These are phyloP conservation scores for Octonoba sinensis DNA, from an alignment of 2,888 invertebrate genomes.

Conservation along the genomic window DNA sequence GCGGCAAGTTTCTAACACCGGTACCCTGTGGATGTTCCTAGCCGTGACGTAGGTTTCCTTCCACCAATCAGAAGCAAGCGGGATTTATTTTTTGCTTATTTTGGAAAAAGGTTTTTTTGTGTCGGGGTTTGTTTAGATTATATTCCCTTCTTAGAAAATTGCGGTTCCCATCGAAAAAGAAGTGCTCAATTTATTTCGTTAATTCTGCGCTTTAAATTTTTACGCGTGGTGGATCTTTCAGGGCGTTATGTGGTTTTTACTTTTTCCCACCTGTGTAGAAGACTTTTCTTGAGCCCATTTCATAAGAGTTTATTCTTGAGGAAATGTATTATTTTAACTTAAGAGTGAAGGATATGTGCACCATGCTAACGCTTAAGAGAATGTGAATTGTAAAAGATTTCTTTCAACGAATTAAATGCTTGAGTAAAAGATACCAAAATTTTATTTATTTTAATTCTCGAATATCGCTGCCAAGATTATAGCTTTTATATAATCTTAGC, in stretches of 20 bases:
- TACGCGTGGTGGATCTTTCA: neutral
- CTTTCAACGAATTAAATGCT: too few relatives aligned
- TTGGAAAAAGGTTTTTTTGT: conserved; percentile 24
- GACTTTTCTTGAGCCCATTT: too few relatives aligned
- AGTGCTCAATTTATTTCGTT: conserved; percentile 13
- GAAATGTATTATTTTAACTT: too few relatives aligned
- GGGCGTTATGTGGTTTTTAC: neutral
- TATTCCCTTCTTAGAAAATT: conserved; percentile 33
- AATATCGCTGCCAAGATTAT: too few relatives aligned
- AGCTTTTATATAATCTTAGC: too few relatives aligned
- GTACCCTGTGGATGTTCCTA: conserved; percentile 57
- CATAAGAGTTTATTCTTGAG: too few relatives aligned
- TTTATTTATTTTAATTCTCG: too few relatives aligned
- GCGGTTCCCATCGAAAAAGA: conserved; percentile 1
- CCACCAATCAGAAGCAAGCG: conserved; percentile 54
- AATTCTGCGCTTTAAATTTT: conserved; percentile 7
- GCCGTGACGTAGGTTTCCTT: conserved; percentile 34
- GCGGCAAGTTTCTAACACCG: conserved; percentile 60
- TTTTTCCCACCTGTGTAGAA: too few relatives aligned
- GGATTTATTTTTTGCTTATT: conserved; percentile 44
- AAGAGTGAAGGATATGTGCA: too few relatives aligned
- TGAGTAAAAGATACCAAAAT: too few relatives aligned
- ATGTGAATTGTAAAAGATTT: too few relatives aligned
- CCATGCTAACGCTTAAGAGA: too few relatives aligned
- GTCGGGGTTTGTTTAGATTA: conserved; percentile 47